Evolutionary conservation across 1,140 invertebrate species (phyloP), one percentile per base, ranked within the genome.

Genomic region (Neodiprion fabricii): DNA sequence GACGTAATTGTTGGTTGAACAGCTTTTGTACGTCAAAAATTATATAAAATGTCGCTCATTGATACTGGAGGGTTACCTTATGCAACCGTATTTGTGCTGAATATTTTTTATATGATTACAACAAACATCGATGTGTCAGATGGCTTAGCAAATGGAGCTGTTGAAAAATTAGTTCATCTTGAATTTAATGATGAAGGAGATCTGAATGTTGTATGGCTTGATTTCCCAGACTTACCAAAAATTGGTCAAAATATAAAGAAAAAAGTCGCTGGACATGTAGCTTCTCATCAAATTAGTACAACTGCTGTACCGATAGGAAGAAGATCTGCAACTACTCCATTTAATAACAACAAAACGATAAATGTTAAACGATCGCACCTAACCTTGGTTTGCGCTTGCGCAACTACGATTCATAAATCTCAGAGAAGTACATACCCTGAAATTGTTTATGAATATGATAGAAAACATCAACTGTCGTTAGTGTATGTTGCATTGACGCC

Each of bases 61-160:
- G 78, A 85, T 28, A 80, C 78, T 28, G 77, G 79, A 61, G 80
- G 83, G 69, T 79, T 86, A 48, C 79, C 79, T 1, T 82, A 81
- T 74, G 72, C 74, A 72, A 67, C 81, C 21, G 53, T 74, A 40
- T 78, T 86, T 14, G 79, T 81, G 76, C 71, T 79, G 53, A 80
- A 77, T 53, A 77, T 71, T 14, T 75, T 76, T 17, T 86, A 86
- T 75, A 82, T 86, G 80, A 78, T 87, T 67, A 84, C 80, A 2
- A 75, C 75, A 50, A 86, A 87, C 75, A 79, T 84, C 53, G 67
- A 79, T 70, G 76, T 80, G 2, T 10, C 40, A 23, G 83, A 86
- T 76, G 84, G 84, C n/a, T 78, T 85, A n/a, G 78, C 81, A 73
- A 85, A 86, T 76, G 83, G 83, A 1, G 73, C 79, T 71, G 80